A percentile compares a stretch with the other conserved stretches of the same genome.
Evolutionary conservation across 2,888 invertebrate species (phyloP).

Genomic region (Eupithecia subumbrata): DNA sequence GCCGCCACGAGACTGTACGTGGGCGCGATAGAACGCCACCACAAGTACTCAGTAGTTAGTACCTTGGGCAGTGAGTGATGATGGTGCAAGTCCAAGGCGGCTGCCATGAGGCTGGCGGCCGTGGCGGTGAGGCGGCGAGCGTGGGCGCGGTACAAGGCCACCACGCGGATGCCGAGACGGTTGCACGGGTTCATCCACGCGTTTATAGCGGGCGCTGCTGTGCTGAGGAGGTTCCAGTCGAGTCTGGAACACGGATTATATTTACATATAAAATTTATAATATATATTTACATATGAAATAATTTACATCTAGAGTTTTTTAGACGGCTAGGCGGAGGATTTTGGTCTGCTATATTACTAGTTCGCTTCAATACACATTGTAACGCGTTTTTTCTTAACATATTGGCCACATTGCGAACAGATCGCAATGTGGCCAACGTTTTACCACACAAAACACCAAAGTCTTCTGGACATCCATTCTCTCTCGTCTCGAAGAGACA

Average conservation of each 20-base stretch:
- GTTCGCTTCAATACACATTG: too few species aligned
- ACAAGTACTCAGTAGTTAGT: slow-evolving; percentile 65
- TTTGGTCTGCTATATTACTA: too few species aligned
- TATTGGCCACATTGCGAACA: too few species aligned
- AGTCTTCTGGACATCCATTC: background rate
- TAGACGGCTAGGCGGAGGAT: too few species aligned
- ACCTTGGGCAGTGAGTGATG: slow-evolving; percentile 92
- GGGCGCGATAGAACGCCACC: background rate
- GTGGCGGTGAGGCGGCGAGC: slow-evolving; percentile 93
- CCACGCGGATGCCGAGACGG: slow-evolving; percentile 92
- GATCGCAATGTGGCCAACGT: too few species aligned
- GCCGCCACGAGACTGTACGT: background rate
- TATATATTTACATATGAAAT: too few species aligned
- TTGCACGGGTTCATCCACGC: slow-evolving; percentile 99
- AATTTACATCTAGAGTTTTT: too few species aligned
- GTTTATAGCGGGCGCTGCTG: slow-evolving; percentile 97
- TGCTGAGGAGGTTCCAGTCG: slow-evolving; percentile 98
- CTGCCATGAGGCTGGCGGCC: slow-evolving; percentile 97
- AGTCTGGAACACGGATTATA: slow-evolving; percentile 80
- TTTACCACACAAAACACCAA: background rate
- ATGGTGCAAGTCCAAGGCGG: slow-evolving; percentile 94
- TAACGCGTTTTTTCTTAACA: background rate
- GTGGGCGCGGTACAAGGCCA: slow-evolving; percentile 91
- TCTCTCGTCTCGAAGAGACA: background rate
- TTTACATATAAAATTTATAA: too few species aligned